A percentile compares a stretch with the other conserved stretches of the same genome.
Evolutionary conservation across 2,888 invertebrate genomes (phyloP).

Genomic region (Blastobasis adustella): DNA sequence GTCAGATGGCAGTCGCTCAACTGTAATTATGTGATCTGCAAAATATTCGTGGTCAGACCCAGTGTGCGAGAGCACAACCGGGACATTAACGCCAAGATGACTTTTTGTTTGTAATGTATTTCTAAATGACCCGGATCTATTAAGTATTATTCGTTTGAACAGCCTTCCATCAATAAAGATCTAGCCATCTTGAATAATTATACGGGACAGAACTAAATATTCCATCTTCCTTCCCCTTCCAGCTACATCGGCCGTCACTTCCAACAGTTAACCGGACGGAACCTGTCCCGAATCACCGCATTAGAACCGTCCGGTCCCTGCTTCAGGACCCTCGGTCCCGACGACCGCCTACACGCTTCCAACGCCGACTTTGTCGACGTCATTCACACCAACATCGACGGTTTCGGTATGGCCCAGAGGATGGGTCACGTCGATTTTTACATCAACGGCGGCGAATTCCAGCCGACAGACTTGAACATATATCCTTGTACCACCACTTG

Average conservation of each 20-base stretch:
- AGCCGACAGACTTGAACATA: slow-evolving; percentile 48
- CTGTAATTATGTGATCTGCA: no score
- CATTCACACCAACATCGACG: slow-evolving; percentile 63
- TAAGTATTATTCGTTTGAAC: no score
- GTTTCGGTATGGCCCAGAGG: slow-evolving; percentile 54
- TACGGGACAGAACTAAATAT: no score
- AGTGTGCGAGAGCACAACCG: no score
- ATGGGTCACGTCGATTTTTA: slow-evolving; percentile 66
- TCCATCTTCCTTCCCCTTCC: neutral
- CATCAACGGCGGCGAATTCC: slow-evolving; percentile 62
- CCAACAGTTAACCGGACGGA: slow-evolving; percentile 44
- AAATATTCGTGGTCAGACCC: no score
- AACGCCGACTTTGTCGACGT: slow-evolving; percentile 62
- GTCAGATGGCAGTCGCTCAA: no score
- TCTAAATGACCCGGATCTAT: no score
- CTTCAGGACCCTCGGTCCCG: slow-evolving; percentile 33
- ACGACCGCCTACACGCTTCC: slow-evolving; percentile 43
- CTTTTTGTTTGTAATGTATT: no score
- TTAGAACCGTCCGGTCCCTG: slow-evolving; percentile 64
- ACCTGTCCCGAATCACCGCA: slow-evolving; percentile 53
- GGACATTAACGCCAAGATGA: no score
- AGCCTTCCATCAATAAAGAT: no score
- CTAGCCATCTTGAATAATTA: no score
- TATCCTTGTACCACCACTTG: slow-evolving; percentile 55
- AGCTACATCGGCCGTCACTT: slow-evolving; percentile 55